Evolutionary conservation across 2,113 vertebrate species (phyloP).

Genomic region (Triplophysa dalaica): DNA sequence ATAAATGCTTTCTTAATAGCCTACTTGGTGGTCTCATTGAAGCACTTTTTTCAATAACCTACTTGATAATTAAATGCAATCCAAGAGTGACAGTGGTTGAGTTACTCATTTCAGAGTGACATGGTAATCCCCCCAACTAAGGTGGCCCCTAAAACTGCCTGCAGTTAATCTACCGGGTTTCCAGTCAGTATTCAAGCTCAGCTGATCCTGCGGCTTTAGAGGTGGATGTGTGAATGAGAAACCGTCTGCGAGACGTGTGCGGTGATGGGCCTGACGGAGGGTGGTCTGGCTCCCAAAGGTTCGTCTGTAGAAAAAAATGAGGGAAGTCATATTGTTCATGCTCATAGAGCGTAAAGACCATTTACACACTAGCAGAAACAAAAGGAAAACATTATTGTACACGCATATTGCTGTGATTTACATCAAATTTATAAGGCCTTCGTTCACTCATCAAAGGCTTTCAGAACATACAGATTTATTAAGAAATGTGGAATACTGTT

Average conservation of each 20-base stretch:
- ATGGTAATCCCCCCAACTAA: constrained; percentile 44
- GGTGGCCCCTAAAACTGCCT: background rate
- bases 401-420: constrained; percentile 9
- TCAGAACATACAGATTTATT: constrained; percentile 8
- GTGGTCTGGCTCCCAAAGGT: constrained; percentile 50
- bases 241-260: constrained; percentile 29
- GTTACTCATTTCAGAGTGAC: constrained; percentile 34
- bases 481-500: constrained; percentile 37
- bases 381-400: constrained; percentile 16
- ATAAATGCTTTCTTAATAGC: background rate
- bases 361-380: constrained; percentile 15
- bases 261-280: constrained; percentile 32
- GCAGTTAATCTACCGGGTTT: constrained; percentile 27
- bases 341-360: constrained; percentile 41
- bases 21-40: background rate
- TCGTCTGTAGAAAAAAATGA: constrained; percentile 36
- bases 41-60: constrained; percentile 14
- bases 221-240: constrained; percentile 45
- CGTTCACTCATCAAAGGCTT: background rate
- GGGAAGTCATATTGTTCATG: constrained; percentile 49
- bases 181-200: constrained; percentile 32
- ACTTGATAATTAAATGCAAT: background rate
- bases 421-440: background rate
- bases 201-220: constrained; percentile 46
- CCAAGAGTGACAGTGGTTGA: background rate